Conservation (phyloP, 2,888 invertebrate genomes). For the Furcula furcula region DNA sequence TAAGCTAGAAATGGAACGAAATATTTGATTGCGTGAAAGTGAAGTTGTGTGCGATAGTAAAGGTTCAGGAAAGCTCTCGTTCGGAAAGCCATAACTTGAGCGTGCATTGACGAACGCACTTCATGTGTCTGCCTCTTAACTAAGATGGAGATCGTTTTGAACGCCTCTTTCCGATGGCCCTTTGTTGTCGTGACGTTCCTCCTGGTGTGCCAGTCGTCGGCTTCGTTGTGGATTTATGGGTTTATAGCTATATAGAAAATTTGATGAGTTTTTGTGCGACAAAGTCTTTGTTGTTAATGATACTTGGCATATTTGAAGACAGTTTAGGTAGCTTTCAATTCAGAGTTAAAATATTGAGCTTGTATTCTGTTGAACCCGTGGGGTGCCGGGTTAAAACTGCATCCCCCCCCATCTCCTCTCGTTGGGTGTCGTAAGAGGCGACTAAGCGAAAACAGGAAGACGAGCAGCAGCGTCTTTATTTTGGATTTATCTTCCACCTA, state of each 20-base stretch:
- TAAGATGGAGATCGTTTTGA: constrained; percentile 66
- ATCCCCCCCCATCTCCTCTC: too few species aligned
- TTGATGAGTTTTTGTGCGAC: constrained; percentile 28
- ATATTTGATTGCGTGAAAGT: background rate
- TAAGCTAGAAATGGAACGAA: constrained; percentile 6
- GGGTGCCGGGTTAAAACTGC: too few species aligned
- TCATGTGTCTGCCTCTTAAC: constrained; percentile 63
- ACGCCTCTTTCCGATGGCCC: constrained; percentile 64
- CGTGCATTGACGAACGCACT: constrained; percentile 70
- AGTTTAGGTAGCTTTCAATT: background rate
- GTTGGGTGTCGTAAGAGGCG: too few species aligned
- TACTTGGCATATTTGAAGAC: background rate
- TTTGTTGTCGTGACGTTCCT: constrained; percentile 47
- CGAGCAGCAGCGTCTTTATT: too few species aligned
- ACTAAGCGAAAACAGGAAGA: too few species aligned
- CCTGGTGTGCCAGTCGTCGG: constrained; percentile 19
- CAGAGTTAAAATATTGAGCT: background rate
- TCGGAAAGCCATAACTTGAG: constrained; percentile 67
- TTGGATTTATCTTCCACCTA: too few species aligned
- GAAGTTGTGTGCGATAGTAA: constrained; percentile 16
- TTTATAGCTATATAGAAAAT: constrained; percentile 28
- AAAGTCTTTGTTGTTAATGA: constrained; percentile 4
- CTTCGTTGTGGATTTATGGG: constrained; percentile 25
- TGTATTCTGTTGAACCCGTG: background rate
- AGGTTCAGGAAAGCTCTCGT: constrained; percentile 50